A percentile compares a stretch with the other conserved stretches of the same genome.
These are phyloP conservation scores for Tinea trinotella DNA, from an alignment of 2,888 invertebrate species.

Conservation along the genomic window DNA sequence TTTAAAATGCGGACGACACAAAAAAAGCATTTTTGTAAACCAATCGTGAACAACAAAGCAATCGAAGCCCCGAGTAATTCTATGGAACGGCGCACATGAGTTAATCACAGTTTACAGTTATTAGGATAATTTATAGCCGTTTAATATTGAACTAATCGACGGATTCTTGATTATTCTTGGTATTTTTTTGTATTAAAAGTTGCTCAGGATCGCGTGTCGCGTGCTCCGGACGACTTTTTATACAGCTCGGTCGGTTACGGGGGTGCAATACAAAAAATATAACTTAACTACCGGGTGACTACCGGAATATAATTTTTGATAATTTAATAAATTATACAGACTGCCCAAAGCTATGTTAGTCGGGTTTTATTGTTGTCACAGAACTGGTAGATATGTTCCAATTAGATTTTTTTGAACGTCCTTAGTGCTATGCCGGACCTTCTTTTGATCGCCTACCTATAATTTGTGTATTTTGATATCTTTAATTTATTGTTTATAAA, in stretches of 20 bases:
- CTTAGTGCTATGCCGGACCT: neutral
- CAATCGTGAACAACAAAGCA: constrained; percentile 30
- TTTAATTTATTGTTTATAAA: neutral
- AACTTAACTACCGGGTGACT: constrained; percentile 50
- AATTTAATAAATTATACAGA: constrained; percentile 67
- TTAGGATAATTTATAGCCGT: constrained; percentile 70
- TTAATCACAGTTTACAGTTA: constrained; percentile 54
- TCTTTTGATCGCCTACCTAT: neutral
- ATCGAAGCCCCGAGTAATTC: constrained; percentile 26
- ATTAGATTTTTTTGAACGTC: neutral
- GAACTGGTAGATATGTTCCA: neutral
- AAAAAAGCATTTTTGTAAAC: constrained; percentile 20
- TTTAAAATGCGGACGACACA: constrained; percentile 4
- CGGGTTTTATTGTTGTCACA: constrained; percentile 16
- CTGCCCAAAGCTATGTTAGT: constrained; percentile 47
- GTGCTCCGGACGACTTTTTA: constrained; percentile 49
- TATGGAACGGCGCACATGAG: constrained; percentile 31
- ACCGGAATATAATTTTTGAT: constrained; percentile 70
- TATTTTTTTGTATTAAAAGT: constrained; percentile 42
- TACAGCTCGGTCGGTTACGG: constrained; percentile 24
- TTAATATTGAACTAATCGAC: constrained; percentile 57
- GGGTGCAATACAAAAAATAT: constrained; percentile 58
- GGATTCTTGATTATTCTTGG: constrained; percentile 64
- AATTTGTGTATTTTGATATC: neutral
- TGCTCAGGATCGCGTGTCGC: constrained; percentile 60